A percentile compares a stretch with the other conserved stretches of the same genome.
phyloP scores from a whole-genome alignment of 2,888 invertebrate genomes.

The Sylvicola cinctus region DNA sequence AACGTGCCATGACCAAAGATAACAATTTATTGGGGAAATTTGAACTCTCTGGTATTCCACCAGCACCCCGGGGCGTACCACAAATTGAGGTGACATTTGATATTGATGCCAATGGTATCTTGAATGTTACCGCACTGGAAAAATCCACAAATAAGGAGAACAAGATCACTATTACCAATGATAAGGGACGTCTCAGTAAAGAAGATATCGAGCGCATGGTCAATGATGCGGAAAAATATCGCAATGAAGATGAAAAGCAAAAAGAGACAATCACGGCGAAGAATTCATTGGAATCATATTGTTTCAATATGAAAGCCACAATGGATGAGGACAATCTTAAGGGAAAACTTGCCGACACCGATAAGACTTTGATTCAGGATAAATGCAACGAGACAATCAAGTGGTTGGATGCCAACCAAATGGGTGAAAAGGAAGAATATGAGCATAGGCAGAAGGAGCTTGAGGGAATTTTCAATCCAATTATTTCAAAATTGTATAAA shows the following conservation, averaged over 20 bases:
- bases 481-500: constrained; percentile 88
- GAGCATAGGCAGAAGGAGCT: constrained; percentile 90
- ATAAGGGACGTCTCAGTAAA: constrained; percentile 80
- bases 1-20: constrained; percentile 88
- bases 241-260: constrained; percentile 65
- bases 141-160: constrained; percentile 84
- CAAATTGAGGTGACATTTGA: constrained; percentile 72
- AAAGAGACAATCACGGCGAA: constrained; percentile 69
- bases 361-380: constrained; percentile 60
- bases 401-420: constrained; percentile 63
- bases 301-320: constrained; percentile 93
- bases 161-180: constrained; percentile 81
- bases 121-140: constrained; percentile 88
- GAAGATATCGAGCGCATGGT: constrained; percentile 91
- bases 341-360: constrained; percentile 67
- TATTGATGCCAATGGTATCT: constrained; percentile 88
- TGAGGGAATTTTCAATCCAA: constrained; percentile 80
- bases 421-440: constrained; percentile 87
- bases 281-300: constrained; percentile 73
- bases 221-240: constrained; percentile 85
- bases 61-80: constrained; percentile 74
- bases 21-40: constrained; percentile 93
- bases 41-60: constrained; percentile 90
- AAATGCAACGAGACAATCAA: constrained; percentile 79
- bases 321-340: constrained; percentile 91